Evolutionary conservation across 1,140 invertebrate species (phyloP), one percentile per base, ranked within the genome.

Genomic region (Euschistus heros): DNA sequence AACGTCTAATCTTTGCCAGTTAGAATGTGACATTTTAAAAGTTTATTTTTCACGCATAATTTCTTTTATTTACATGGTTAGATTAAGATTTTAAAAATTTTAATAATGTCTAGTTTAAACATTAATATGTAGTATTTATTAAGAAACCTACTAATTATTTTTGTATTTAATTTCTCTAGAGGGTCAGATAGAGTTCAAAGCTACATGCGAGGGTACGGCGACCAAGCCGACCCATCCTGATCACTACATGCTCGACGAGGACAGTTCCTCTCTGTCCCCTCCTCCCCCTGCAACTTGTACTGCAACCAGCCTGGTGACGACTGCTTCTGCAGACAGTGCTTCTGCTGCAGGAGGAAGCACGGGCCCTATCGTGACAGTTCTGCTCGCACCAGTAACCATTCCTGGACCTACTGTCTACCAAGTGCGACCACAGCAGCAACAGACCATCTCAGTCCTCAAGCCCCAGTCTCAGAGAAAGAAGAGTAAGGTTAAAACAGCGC

Each of bases 151-250:
- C 33, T 37, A 10, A 37, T 37, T 37, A 13, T 10, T 18, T 50
- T 50, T n/a, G 2, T 18, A 8, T 50, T 50, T 18, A 6, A 20
- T 67, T 10, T 68, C 75, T 74, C 2, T 75, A 87, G 86, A 94
- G 79, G 94, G 93, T 46, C 84, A 88, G 63, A 87, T 97, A 72
- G 85, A 89, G 65, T 97, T 95, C 77, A 92, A 92, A 74, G 88
- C 88, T 6, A 95, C 92, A 47, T 88, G 89, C 72, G 92, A 96
- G 75, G 92, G 87, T 1, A 84, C 89, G 66, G 79, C 90, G 8
- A 85, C 86, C 7, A 85, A 91, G 64, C 89, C 90, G 2, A 85
- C 89, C 68, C 87, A 88, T 69, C 90, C 89, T 4, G 85, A 86
- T 52, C 87, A 87, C 61, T 92, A 92, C 73, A 84, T 91, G 69